phyloP scores from a whole-genome alignment of 2,888 invertebrate genomes.

The Pardosa pseudoannulata region DNA sequence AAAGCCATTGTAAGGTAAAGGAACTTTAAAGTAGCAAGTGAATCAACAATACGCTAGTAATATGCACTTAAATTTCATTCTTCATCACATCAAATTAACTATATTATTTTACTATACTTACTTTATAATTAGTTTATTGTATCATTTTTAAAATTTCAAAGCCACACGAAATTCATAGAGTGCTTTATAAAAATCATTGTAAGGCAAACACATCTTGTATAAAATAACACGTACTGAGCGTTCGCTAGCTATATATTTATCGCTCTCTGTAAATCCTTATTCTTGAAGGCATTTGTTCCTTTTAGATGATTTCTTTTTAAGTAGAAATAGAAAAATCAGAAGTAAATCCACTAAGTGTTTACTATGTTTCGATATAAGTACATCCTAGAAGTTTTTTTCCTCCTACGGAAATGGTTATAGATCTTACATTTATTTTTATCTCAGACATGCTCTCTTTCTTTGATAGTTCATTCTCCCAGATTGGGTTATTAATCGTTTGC shows the following conservation, averaged over 20 bases:
- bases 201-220: too few species aligned
- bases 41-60: too few species aligned
- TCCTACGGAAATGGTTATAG: neutral
- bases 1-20: too few species aligned
- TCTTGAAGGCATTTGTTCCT: neutral
- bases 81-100: too few species aligned
- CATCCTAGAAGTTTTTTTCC: neutral
- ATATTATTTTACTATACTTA: too few species aligned
- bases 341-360: slow-evolving; percentile 7
- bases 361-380: neutral
- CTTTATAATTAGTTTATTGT: too few species aligned
- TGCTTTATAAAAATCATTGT: too few species aligned
- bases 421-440: neutral
- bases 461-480: neutral
- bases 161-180: too few species aligned
- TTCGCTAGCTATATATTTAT: neutral
- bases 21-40: too few species aligned
- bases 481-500: slow-evolving; percentile 2
- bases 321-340: neutral
- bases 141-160: too few species aligned
- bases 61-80: too few species aligned
- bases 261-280: neutral
- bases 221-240: neutral
- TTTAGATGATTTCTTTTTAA: neutral
- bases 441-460: neutral